Conservation (phyloP, 2,113 vertebrate species). For the Bos taurus region ARS-UCD2.0 NC_037338.1:87950501-87951000, state of each 20-base stretch:
- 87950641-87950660: no score
- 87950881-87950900: not conserved
- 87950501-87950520: no score
- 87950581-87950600: not conserved
- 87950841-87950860: no score
- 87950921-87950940: accelerated
- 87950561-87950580: not conserved
- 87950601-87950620: not conserved
- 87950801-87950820: accelerated
- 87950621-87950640: not conserved
- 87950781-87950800: not conserved
- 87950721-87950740: not conserved
- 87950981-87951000: slow-evolving; percentile 93
- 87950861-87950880: not conserved
- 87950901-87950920: not conserved
- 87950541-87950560: not conserved
- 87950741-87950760: not conserved
- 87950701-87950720: not conserved
- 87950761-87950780: not conserved
- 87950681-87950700: not conserved
- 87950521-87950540: not conserved
- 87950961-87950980: not conserved
- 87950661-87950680: not conserved
- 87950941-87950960: not conserved
- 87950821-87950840: not conserved